phyloP scores from a whole-genome alignment of 2,888 invertebrate genomes.

The Galerucella pusilla region DNA sequence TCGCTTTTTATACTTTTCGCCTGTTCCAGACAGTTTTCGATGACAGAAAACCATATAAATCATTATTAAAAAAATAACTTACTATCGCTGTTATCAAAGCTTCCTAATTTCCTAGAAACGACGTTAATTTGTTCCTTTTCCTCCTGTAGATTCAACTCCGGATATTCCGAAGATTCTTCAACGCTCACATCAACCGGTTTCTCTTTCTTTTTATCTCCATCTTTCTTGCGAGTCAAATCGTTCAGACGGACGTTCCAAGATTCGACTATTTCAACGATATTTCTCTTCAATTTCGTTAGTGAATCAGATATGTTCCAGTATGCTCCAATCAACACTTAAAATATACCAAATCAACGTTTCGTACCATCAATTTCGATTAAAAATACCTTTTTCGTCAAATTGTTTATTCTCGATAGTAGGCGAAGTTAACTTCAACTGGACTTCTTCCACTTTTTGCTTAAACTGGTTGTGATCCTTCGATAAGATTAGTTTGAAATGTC shows the following conservation, averaged over 20 bases:
- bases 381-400: slow-evolving; percentile 55
- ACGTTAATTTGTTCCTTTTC: slow-evolving; percentile 34
- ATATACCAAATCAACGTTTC: slow-evolving; percentile 2
- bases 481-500: slow-evolving; percentile 69
- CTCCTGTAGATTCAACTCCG: slow-evolving; percentile 22
- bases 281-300: slow-evolving; percentile 72
- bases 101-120: slow-evolving; percentile 65
- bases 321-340: slow-evolving; percentile 58
- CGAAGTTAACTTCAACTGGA: slow-evolving; percentile 80
- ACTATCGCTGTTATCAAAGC: slow-evolving; percentile 65
- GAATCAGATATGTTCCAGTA: slow-evolving; percentile 71
- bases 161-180: slow-evolving; percentile 43
- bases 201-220: slow-evolving; percentile 59
- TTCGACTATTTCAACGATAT: slow-evolving; percentile 76
- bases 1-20: too few relatives aligned
- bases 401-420: slow-evolving; percentile 70
- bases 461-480: slow-evolving; percentile 79
- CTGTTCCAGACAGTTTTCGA: too few relatives aligned
- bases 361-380: too few relatives aligned
- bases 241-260: slow-evolving; percentile 75
- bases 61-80: slow-evolving; percentile 35
- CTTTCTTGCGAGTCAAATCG: slow-evolving; percentile 60
- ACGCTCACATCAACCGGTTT: slow-evolving; percentile 54
- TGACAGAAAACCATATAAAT: slow-evolving; percentile 17
- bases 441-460: slow-evolving; percentile 83